phyloP scores from a whole-genome alignment of 1,140 invertebrate species.

The Bombus haemorrhoidalis region DNA sequence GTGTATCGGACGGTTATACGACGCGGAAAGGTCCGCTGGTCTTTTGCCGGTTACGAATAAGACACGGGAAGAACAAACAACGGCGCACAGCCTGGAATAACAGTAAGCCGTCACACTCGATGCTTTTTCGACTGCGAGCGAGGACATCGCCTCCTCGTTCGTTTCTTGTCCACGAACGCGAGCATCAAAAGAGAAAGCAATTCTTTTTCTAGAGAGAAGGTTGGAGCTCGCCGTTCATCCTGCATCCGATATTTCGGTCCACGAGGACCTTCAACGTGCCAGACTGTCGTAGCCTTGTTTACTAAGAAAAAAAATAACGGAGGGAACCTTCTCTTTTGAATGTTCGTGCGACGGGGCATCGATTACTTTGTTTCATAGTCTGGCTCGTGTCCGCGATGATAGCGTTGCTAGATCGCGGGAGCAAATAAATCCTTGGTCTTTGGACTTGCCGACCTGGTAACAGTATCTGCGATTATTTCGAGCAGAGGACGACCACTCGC shows the following conservation, averaged over 20 bases:
- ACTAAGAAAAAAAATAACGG: too few species aligned
- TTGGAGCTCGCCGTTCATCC: background rate
- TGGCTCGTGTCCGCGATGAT: background rate
- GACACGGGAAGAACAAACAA: slow-evolving; percentile 73
- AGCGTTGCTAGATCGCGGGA: background rate
- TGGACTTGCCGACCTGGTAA: slow-evolving; percentile 49
- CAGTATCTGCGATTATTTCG: slow-evolving; percentile 76
- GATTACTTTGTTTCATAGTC: background rate
- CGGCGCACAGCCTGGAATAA: slow-evolving; percentile 78
- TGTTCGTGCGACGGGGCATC: too few species aligned
- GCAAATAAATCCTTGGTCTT: slow-evolving; percentile 1
- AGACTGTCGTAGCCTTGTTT: too few species aligned
- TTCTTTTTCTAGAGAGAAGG: slow-evolving; percentile 38
- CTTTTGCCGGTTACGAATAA: slow-evolving; percentile 42
- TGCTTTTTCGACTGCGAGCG: slow-evolving; percentile 75
- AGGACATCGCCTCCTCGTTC: slow-evolving; percentile 48
- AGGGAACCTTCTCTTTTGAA: too few species aligned
- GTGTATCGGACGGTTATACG: slow-evolving; percentile 18
- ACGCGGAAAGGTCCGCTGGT: slow-evolving; percentile 28
- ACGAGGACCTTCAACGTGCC: too few species aligned
- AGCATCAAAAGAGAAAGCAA: slow-evolving; percentile 52
- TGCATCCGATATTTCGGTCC: background rate
- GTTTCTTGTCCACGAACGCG: slow-evolving; percentile 17
- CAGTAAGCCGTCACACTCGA: slow-evolving; percentile 81
- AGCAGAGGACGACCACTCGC: slow-evolving; percentile 61